Conservation (phyloP, 2,797 vertebrate genomes). For the Arnoldichthys spilopterus region DNA sequence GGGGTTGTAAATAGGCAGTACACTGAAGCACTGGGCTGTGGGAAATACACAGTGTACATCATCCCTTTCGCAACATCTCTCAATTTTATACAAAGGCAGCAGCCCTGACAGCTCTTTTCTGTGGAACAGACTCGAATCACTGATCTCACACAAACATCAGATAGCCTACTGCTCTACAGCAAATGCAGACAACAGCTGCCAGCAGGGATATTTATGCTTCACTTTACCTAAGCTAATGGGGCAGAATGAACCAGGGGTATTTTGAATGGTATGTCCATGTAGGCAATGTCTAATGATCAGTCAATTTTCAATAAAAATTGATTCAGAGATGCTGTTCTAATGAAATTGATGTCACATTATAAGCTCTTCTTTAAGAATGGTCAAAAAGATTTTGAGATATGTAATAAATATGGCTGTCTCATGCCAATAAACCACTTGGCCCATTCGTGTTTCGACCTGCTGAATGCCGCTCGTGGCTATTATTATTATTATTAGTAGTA, state of each 20-base stretch:
- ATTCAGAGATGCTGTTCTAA: no score
- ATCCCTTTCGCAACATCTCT: constrained; percentile 29
- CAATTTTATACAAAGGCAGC: constrained; percentile 27
- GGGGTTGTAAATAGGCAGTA: constrained; percentile 51
- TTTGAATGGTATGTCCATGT: no score
- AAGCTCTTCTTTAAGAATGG: no score
- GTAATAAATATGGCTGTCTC: no score
- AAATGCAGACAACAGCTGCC: constrained; percentile 1
- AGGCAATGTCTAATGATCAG: no score
- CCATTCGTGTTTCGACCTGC: no score
- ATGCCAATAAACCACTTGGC: no score
- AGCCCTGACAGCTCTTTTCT: constrained; percentile 29
- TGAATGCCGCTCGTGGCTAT: no score
- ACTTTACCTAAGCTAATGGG: background rate
- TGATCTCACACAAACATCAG: constrained; percentile 23
- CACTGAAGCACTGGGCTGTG: constrained; percentile 37
- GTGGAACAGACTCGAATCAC: constrained; percentile 27
- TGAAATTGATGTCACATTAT: no score
- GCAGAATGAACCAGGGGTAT: background rate
- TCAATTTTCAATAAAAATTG: no score
- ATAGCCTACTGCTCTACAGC: background rate
- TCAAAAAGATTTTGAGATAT: no score
- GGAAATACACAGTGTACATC: constrained; percentile 41
- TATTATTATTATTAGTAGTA: no score
- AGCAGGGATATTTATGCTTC: constrained; percentile 1